Evolutionary conservation across 2,113 vertebrate species (phyloP).

Genomic region (Dunckerocampus dactyliophorus): DNA sequence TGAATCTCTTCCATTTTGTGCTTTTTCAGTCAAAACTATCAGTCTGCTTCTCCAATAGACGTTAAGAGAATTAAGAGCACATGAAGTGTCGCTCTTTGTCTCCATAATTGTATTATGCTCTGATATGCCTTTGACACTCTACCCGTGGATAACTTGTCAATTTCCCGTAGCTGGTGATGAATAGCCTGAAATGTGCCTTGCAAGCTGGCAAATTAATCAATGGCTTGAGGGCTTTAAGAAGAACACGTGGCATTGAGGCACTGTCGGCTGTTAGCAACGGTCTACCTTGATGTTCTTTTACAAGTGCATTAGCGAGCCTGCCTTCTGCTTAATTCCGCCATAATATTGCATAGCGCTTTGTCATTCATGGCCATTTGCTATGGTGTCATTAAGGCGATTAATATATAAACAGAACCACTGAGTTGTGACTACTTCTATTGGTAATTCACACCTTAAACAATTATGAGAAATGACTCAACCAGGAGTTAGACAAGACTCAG

Average conservation of each 20-base stretch:
- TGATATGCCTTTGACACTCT: conserved; percentile 46
- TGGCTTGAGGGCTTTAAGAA: conserved; percentile 50
- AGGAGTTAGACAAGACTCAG: too few relatives aligned
- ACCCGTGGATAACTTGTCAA: conserved; percentile 47
- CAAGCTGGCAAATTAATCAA: conserved; percentile 65
- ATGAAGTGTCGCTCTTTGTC: conserved; percentile 31
- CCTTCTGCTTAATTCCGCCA: conserved; percentile 15
- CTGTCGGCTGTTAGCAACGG: conserved; percentile 40
- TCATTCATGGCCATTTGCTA: conserved; percentile 12
- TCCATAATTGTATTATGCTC: conserved; percentile 31
- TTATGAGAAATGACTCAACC: too few relatives aligned
- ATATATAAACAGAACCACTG: conserved; percentile 18
- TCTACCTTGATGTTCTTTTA: conserved; percentile 31
- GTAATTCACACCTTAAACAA: not conserved
- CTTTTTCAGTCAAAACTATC: too few relatives aligned
- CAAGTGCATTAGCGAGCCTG: conserved; percentile 25
- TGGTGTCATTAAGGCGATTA: conserved; percentile 30
- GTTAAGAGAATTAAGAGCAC: conserved; percentile 9
- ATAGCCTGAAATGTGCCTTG: conserved; percentile 51
- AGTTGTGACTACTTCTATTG: conserved; percentile 5
- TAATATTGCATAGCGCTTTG: conserved; percentile 25
- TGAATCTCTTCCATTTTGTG: too few relatives aligned
- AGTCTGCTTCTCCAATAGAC: conserved; percentile 12
- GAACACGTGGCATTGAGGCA: conserved; percentile 54
- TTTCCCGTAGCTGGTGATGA: conserved; percentile 58